Conservation (phyloP, 2,113 vertebrate genomes). For the Carassius gibelio region DNA sequence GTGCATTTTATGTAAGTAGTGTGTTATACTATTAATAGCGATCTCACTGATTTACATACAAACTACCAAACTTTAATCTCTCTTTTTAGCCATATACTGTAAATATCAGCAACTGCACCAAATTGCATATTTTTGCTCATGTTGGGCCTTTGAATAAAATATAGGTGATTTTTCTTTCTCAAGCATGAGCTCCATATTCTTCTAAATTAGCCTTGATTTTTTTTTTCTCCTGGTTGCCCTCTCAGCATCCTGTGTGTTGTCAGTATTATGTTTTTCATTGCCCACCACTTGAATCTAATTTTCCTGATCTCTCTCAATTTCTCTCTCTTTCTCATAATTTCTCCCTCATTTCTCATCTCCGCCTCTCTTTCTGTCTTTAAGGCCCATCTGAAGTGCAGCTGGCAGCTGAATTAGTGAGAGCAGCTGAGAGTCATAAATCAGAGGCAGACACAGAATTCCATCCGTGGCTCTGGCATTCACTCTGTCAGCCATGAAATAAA, state of each 20-base stretch:
- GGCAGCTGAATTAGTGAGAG: conserved; percentile 77
- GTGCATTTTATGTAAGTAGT: background rate
- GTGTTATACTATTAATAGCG: background rate
- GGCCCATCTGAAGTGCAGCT: conserved; percentile 89
- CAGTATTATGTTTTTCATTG: background rate
- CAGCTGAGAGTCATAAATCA: conserved; percentile 97
- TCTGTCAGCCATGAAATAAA: conserved; percentile 95
- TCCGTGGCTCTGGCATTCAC: conserved; percentile 82
- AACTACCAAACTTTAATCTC: background rate
- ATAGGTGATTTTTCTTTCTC: background rate
- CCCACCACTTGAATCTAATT: conserved; percentile 32
- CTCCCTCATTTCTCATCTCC: background rate
- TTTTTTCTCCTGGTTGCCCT: background rate
- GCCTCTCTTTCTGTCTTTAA: conserved; percentile 67
- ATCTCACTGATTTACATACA: background rate
- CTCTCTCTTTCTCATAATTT: background rate
- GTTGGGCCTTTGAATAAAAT: background rate
- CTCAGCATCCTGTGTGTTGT: conserved; percentile 5
- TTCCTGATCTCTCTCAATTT: conserved; percentile 6
- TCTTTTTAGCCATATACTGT: background rate
- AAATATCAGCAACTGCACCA: background rate
- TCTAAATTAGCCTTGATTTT: background rate
- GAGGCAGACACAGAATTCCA: conserved; percentile 77
- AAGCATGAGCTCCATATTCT: background rate
- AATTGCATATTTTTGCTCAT: background rate